phyloP scores from a whole-genome alignment of 2,888 invertebrate genomes.

The Drosophila phalerata region DNA sequence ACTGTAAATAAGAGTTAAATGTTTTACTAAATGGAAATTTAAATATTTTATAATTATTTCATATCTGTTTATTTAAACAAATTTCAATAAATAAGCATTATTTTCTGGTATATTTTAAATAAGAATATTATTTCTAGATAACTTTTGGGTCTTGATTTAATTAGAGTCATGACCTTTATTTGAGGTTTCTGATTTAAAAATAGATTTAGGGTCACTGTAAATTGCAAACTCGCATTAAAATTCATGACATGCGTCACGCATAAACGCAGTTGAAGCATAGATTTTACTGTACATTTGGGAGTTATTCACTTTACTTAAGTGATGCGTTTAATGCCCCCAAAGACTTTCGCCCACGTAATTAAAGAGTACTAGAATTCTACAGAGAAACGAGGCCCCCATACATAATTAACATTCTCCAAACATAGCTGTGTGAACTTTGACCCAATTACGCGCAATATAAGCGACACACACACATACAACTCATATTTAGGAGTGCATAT shows the following conservation, averaged over 20 bases:
- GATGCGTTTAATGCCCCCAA: conserved; percentile 47
- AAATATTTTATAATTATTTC: no score
- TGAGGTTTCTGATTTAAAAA: background rate
- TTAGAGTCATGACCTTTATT: background rate
- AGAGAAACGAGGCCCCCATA: conserved; percentile 30
- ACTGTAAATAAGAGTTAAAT: no score
- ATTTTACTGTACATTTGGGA: conserved; percentile 18
- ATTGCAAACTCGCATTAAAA: background rate
- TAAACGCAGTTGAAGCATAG: conserved; percentile 2
- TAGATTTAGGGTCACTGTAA: background rate
- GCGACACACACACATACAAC: conserved; percentile 34
- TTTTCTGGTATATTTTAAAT: no score
- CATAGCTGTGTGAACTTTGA: conserved; percentile 73
- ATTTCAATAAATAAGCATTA: no score
- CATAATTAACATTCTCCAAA: conserved; percentile 73
- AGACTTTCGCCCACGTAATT: conserved; percentile 47
- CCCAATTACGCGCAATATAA: conserved; percentile 66
- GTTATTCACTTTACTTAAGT: conserved; percentile 30
- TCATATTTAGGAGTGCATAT: conserved; percentile 39
- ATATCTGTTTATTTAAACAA: no score
- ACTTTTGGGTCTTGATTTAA: no score
- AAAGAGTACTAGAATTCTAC: conserved; percentile 11
- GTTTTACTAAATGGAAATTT: no score
- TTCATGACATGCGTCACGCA: conserved; percentile 31
- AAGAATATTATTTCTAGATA: no score